A percentile compares a stretch with the other conserved stretches of the same genome.
Conservation (phyloP, 1,140 invertebrate species). For the fruit fly (Drosophila melanogaster) region Release_6_plus_ISO1_MT NC_004354.4:14073501-14074000, state of each 20-base stretch:
- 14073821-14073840: background rate
- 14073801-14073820: background rate
- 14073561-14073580: conserved; percentile 83
- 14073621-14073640: conserved; percentile 29
- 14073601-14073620: conserved; percentile 59
- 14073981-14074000: background rate
- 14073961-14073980: conserved; percentile 66
- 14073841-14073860: background rate
- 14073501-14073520: conserved; percentile 10
- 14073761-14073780: background rate
- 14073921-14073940: conserved; percentile 84
- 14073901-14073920: conserved; percentile 84
- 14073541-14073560: conserved; percentile 75
- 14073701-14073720: background rate
- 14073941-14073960: conserved; percentile 84
- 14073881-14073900: conserved; percentile 75
- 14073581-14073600: conserved; percentile 79
- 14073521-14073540: conserved; percentile 46
- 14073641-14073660: conserved; percentile 1
- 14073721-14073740: too few relatives aligned
- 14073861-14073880: conserved; percentile 24
- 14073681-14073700: background rate
- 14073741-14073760: too few relatives aligned
- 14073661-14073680: too few relatives aligned
- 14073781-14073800: background rate